A percentile compares a stretch with the other conserved stretches of the same genome.
phyloP scores from a whole-genome alignment of 2,888 invertebrate genomes.

The Anoncus sp. region DNA sequence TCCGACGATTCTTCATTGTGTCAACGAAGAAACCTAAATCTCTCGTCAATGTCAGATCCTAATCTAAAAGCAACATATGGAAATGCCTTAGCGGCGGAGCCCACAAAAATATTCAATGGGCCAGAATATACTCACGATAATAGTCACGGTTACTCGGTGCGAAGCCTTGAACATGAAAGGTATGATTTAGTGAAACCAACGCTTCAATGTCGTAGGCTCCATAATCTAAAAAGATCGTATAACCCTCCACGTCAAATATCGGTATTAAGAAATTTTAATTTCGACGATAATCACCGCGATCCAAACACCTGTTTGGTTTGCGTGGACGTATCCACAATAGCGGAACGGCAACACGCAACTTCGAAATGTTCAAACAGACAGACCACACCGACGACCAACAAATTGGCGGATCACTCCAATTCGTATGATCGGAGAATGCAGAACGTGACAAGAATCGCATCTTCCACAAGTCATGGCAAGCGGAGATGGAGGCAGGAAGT shows the following conservation, averaged over 20 bases:
- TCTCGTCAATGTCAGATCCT: constrained; percentile 79
- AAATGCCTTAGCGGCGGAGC: constrained; percentile 52
- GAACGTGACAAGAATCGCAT: constrained; percentile 47
- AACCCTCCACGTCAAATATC: constrained; percentile 56
- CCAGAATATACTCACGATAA: constrained; percentile 39
- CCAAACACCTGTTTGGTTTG: background rate
- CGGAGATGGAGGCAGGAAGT: constrained; percentile 65
- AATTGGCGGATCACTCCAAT: constrained; percentile 71
- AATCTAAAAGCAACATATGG: constrained; percentile 74
- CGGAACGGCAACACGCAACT: background rate
- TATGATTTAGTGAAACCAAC: constrained; percentile 29
- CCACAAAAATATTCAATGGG: constrained; percentile 60
- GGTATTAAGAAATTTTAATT: constrained; percentile 54
- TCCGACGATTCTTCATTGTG: constrained; percentile 58
- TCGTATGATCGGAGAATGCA: constrained; percentile 56
- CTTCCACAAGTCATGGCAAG: constrained; percentile 43
- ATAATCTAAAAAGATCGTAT: constrained; percentile 33
- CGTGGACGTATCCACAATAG: background rate
- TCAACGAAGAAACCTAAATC: constrained; percentile 71
- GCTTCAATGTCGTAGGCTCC: constrained; percentile 48
- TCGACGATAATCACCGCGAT: background rate
- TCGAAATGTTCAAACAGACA: constrained; percentile 64
- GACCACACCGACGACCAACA: constrained; percentile 76
- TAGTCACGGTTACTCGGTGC: constrained; percentile 71
- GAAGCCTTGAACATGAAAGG: constrained; percentile 74